Evolutionary conservation across 2,113 vertebrate genomes (phyloP).

Genomic region (Cygnus buccinator): DNA sequence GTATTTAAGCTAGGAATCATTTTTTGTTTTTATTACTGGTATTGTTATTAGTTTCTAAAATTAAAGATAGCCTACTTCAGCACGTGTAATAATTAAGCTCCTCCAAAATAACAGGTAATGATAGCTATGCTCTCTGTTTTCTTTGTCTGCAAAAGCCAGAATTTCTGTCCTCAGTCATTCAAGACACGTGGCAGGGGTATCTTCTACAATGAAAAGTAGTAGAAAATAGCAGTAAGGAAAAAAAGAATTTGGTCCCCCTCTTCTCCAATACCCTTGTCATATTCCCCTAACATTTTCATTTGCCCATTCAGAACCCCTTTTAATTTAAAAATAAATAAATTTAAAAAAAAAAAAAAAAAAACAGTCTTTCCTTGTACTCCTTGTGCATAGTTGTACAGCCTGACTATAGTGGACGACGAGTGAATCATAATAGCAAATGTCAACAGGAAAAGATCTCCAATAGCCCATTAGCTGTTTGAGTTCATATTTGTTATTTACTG

Average conservation of each 20-base stretch:
- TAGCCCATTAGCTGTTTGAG: slow-evolving; percentile 54
- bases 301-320: background rate
- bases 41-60: background rate
- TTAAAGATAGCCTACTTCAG: background rate
- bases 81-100: background rate
- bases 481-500: slow-evolving; percentile 60
- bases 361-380: background rate
- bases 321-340: background rate
- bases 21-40: background rate
- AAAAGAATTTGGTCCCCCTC: background rate
- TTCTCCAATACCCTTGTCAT: background rate
- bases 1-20: background rate
- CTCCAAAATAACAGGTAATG: background rate
- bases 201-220: background rate
- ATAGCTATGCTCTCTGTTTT: background rate
- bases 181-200: background rate
- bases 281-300: background rate
- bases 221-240: background rate
- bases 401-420: background rate
- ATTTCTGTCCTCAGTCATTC: background rate
- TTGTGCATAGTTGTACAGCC: background rate
- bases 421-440: slow-evolving; percentile 59
- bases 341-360: too few relatives aligned
- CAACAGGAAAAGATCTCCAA: slow-evolving; percentile 51
- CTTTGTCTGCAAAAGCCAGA: background rate